Evolutionary conservation across 2,888 invertebrate genomes (phyloP).

Genomic region (Pteria penguin): DNA sequence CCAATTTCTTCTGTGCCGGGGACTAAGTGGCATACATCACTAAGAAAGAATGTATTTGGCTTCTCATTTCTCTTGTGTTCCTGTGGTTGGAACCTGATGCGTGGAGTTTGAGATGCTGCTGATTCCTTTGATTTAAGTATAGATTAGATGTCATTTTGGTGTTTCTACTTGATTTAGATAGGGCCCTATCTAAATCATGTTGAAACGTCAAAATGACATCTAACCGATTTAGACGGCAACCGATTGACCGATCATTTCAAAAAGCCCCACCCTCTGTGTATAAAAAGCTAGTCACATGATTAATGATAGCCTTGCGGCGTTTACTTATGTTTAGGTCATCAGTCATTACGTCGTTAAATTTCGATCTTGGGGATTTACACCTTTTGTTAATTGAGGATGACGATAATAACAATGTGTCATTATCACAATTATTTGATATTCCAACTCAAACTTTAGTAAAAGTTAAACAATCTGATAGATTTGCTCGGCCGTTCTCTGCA

Average conservation of each 20-base stretch:
- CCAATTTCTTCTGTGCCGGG: no score
- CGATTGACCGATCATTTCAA: not conserved
- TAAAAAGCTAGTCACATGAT: no score
- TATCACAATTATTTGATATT: not conserved
- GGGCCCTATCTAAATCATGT: not conserved
- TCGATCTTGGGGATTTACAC: not conserved
- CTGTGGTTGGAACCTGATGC: no score
- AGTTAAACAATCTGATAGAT: not conserved
- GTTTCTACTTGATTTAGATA: not conserved
- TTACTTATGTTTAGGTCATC: no score
- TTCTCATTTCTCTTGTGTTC: no score
- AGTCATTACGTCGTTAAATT: no score
- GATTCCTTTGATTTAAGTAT: no score
- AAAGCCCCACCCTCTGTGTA: not conserved
- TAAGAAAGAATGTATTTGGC: no score
- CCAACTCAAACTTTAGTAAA: not conserved
- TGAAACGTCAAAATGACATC: not conserved
- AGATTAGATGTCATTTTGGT: not conserved
- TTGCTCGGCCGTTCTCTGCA: not conserved
- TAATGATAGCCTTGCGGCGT: no score
- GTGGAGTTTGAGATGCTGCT: no score
- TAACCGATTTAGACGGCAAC: not conserved
- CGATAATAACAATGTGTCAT: no score
- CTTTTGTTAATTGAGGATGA: not conserved
- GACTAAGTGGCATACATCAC: no score